Evolutionary conservation across 2,888 invertebrate species (phyloP), one percentile per base, ranked within the genome.

Genomic region (Maniola hyperantus): DNA sequence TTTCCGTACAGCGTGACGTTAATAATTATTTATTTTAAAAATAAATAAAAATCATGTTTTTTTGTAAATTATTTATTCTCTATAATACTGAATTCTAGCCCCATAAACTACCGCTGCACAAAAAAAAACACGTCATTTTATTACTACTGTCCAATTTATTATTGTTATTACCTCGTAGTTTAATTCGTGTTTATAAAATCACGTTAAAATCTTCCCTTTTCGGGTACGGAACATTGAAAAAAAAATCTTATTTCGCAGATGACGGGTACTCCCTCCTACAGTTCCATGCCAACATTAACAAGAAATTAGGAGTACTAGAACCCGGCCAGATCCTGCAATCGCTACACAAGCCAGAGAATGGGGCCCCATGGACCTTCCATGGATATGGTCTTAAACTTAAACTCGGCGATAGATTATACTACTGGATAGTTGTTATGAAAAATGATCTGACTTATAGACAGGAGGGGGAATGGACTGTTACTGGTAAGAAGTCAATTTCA

Each of bases 361-460:
- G 95, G 0, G 88, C 1, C 26, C 26, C 93, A 63, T 96, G 96
- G 95, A 93, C 91, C 5, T 96, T 95, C 79, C 89, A 92, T 53
- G 95, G 96, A 78, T 89, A 86, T 2, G 89, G 83, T 13, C 93
- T 94, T 0, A 79, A 85, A 72, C 80, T 97, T 34, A 94, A 95
- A 75, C 70, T 88, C 0, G 96, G 95, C 0, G 96, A 97, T 78
- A 93, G 91, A 6, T 85, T 97, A 20, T 95, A 96, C 80, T 96
- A 95, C 80, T 96, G 96, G 96, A 93, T 95, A 0, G 96, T 95
- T 75, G 95, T 96, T 0, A 93, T 95, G 71, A 94, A 95, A 76
- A 92, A 95, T 71, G 95, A 95, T 0, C 82, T 95, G 42, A 96
- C 96, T 0, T 96, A 96, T 78, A 89, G 94, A 42, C 93, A 94